These are phyloP conservation scores for Saccostrea echinata DNA, from an alignment of 1,140 invertebrate species.

Conservation along the genomic window DNA sequence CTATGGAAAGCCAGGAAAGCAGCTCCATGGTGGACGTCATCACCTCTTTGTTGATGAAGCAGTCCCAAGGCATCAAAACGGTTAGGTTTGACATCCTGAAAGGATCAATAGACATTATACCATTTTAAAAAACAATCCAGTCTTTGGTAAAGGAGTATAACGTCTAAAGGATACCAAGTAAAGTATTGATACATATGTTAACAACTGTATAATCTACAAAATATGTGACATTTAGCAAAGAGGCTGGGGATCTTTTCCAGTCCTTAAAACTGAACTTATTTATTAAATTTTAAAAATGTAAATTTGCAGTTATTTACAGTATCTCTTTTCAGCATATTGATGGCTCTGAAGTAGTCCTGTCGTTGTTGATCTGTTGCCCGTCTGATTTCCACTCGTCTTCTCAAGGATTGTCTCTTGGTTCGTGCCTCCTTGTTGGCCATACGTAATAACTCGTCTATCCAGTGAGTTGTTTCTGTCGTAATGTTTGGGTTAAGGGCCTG, in stretches of 20 bases:
- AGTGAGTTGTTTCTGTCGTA: constrained; percentile 52
- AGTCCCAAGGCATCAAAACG: constrained; percentile 67
- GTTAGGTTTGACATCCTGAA: constrained; percentile 66
- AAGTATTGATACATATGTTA: too few relatives aligned
- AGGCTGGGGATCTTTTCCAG: too few relatives aligned
- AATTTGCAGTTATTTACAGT: constrained; percentile 70
- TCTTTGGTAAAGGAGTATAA: not conserved
- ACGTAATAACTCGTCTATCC: constrained; percentile 57
- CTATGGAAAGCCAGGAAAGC: constrained; percentile 69
- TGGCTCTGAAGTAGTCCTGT: constrained; percentile 71
- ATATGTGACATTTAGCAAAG: too few relatives aligned
- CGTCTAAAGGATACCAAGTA: not conserved
- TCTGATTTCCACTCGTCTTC: constrained; percentile 74
- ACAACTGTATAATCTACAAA: too few relatives aligned
- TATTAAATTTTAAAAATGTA: not conserved
- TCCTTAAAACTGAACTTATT: too few relatives aligned
- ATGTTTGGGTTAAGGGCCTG: constrained; percentile 47
- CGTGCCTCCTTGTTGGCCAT: constrained; percentile 52
- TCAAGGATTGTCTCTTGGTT: not conserved
- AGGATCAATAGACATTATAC: not conserved
- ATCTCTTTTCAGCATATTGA: constrained; percentile 76
- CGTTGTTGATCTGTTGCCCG: constrained; percentile 74
- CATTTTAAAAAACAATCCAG: not conserved
- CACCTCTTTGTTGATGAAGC: constrained; percentile 60
- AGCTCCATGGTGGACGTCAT: constrained; percentile 66